Evolutionary conservation across 2,888 invertebrate species (phyloP).

Genomic region (Cephus runcator): DNA sequence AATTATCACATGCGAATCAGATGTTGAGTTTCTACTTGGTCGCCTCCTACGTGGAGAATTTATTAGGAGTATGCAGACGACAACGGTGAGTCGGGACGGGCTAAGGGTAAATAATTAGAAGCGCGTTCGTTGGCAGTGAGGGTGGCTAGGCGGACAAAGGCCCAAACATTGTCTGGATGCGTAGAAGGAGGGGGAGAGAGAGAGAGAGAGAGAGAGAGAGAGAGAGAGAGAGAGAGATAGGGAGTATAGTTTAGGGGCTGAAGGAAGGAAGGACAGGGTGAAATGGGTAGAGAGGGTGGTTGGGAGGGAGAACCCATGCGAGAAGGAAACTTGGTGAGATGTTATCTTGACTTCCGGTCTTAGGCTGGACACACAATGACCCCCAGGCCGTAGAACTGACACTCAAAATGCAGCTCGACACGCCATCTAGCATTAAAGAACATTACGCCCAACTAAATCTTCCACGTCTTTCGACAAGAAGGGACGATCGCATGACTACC

Average conservation of each 20-base stretch:
- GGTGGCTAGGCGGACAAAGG: conserved; percentile 38
- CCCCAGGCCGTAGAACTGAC: conserved; percentile 1
- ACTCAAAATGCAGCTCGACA: conserved; percentile 10
- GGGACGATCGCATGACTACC: not conserved
- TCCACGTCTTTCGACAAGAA: not conserved
- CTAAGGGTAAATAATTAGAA: conserved; percentile 45
- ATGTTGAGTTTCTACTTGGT: conserved; percentile 12
- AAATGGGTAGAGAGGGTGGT: conserved; percentile 2
- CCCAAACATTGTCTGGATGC: conserved; percentile 20
- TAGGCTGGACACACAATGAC: not conserved
- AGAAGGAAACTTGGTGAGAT: conserved; percentile 14
- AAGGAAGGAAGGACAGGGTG: not conserved
- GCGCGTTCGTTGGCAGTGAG: conserved; percentile 9
- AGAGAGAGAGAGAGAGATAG: conserved; percentile 16
- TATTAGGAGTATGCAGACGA: conserved; percentile 48
- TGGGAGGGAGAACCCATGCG: conserved; percentile 14
- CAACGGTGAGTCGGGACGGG: conserved; percentile 34
- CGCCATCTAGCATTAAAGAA: conserved; percentile 12
- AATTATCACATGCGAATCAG: conserved; percentile 17
- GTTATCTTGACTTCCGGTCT: conserved; percentile 20
- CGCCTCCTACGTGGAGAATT: conserved; percentile 32
- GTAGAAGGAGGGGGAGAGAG: conserved; percentile 11
- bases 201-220: conserved; percentile 7
- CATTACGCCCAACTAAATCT: not conserved
- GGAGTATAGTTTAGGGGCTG: not conserved